Evolutionary conservation across 2,797 vertebrate species (phyloP).

Genomic region (Rhabdomys pumilio): DNA sequence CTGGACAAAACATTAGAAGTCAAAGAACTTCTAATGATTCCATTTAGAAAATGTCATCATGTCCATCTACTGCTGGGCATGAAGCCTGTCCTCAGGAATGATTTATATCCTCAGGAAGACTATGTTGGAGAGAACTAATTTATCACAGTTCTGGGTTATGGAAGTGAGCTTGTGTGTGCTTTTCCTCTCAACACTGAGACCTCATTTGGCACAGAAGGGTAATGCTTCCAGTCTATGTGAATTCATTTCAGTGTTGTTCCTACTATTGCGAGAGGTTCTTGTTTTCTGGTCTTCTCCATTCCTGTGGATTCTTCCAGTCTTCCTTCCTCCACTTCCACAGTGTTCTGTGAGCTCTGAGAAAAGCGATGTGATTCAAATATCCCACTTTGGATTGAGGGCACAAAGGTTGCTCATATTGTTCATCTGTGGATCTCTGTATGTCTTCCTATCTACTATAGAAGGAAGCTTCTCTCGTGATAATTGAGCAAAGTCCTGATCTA

Average conservation of each 20-base stretch:
- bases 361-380: background rate
- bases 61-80: background rate
- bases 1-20: background rate
- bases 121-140: background rate
- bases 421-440: background rate
- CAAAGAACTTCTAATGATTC: background rate
- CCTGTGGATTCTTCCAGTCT: background rate
- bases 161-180: background rate
- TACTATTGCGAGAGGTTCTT: background rate
- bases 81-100: background rate
- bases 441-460: background rate
- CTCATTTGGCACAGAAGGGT: background rate
- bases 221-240: background rate
- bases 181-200: background rate
- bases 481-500: background rate
- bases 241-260: background rate
- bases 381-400: background rate
- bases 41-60: background rate
- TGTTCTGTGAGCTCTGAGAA: background rate
- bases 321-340: background rate
- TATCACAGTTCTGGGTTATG: background rate
- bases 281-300: background rate
- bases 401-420: background rate
- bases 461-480: background rate
- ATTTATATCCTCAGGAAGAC: background rate